phyloP scores from a whole-genome alignment of 2,113 vertebrate genomes.

The Piprites chloris region DNA sequence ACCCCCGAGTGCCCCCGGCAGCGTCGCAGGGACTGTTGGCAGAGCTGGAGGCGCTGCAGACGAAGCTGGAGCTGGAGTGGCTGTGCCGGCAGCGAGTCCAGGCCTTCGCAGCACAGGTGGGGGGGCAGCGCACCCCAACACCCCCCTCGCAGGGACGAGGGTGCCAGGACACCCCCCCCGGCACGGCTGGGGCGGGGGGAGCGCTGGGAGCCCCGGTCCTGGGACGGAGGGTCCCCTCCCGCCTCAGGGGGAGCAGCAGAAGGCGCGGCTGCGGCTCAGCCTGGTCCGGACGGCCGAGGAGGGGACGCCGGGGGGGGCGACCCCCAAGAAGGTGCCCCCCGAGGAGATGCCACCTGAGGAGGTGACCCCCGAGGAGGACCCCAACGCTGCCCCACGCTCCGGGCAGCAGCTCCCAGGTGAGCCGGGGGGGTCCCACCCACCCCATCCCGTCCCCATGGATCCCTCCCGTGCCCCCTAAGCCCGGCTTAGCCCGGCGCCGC shows the following conservation, averaged over 20 bases:
- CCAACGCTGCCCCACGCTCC: background rate
- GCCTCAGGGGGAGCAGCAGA: constrained; percentile 73
- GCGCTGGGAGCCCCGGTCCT: rapidly evolving
- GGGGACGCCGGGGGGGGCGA: background rate
- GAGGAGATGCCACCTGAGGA: constrained; percentile 10
- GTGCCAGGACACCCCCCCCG: rapidly evolving
- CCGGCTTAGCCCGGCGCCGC: rapidly evolving
- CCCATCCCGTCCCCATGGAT: background rate
- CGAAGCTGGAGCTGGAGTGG: constrained; percentile 75
- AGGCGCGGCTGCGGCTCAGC: constrained; percentile 69
- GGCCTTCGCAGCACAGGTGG: constrained; percentile 71
- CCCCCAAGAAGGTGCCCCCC: background rate
- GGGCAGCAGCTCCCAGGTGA: constrained; percentile 9
- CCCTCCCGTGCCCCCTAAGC: background rate
- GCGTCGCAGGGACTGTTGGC: constrained; percentile 76
- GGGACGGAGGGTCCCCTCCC: background rate
- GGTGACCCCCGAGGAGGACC: background rate
- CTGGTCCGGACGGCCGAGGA: background rate
- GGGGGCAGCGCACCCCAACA: rapidly evolving
- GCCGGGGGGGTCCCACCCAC: background rate
- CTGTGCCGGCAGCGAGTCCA: constrained; percentile 74
- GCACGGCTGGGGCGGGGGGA: rapidly evolving
- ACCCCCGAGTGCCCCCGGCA: background rate
- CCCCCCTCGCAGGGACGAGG: rapidly evolving
- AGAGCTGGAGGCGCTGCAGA: constrained; percentile 75